Base-by-base conservation (phyloP, 2,113 vertebrate genomes). In the Hucho hucho region DNA sequence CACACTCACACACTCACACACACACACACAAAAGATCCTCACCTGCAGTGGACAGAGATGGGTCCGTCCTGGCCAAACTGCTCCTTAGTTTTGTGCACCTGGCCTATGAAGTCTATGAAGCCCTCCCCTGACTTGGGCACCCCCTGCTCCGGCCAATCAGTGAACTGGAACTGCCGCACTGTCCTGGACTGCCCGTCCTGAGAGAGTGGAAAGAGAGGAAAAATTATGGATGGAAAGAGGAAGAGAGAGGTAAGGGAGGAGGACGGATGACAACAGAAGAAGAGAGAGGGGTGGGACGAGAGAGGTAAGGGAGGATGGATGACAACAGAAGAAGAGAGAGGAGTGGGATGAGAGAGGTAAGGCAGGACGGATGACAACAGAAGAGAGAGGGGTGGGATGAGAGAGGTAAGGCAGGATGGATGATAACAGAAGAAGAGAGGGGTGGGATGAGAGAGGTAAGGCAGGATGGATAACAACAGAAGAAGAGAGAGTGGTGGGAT, bases 41-140 rank as follows among this genome's bases (percentile, higher is more conserved):
- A 99, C 98, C 97, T 99, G 97, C 98, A 99, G 90, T 99, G 97
- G 78, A 98, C 97, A 59, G 97, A 96, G 87, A 99, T 99, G 24
- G 98, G 98, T 4, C 98, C 98, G 0, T 99, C 98, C 89, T 99
- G 98, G 73, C 98, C 98, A 28, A 99, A 99, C 93, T 99, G 98
- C 83, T 99, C 98, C 95, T 99, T 99, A 86, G 98, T 99, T 93
- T 99, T 99, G 85, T 99, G 98, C 32, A 99, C 98, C 84, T 98
- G 97, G 32, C 98, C 98, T 0, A 98, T 99, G 88, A 99, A 99
- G 83, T 98, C 98, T 0, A 99, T 99, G 75, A 98, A 99, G 25
- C 97, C 97, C 88, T 99, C 98, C 22, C 97, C 98, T 0, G 97
- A 98, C 86, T 99, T 99, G 76, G 98, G 97, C 79, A 99, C 97